A percentile compares a stretch with the other conserved stretches of the same genome.
These are phyloP conservation scores for Eilema depressum DNA, from an alignment of 2,888 invertebrate species.

Conservation along the genomic window DNA sequence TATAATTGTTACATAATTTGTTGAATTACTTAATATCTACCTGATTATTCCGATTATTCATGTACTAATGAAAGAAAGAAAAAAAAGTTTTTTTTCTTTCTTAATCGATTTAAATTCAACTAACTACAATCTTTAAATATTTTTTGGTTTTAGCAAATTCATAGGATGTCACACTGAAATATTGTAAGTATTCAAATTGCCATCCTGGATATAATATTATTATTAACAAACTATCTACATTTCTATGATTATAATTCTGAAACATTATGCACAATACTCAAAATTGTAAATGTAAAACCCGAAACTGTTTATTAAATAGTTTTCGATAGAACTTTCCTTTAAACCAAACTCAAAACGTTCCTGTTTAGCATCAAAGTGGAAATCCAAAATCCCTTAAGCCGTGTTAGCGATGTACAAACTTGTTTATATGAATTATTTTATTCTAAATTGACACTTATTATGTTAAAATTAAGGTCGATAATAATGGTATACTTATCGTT, in stretches of 20 bases:
- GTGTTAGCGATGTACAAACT: slow-evolving; percentile 69
- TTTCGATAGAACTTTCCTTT: slow-evolving; percentile 70
- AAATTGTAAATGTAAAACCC: slow-evolving; percentile 44
- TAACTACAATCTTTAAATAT: too few species aligned
- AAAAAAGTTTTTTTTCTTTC: too few species aligned
- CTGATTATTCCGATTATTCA: not conserved
- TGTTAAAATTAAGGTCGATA: slow-evolving; percentile 37
- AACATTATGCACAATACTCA: slow-evolving; percentile 40
- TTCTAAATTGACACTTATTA: slow-evolving; percentile 47
- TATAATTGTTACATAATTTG: not conserved
- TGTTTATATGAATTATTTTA: slow-evolving; percentile 30
- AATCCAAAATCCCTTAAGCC: slow-evolving; percentile 82
- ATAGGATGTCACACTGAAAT: not conserved
- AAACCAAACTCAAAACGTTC: slow-evolving; percentile 74
- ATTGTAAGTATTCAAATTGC: not conserved
- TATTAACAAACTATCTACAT: not conserved
- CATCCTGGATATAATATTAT: too few species aligned
- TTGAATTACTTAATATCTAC: not conserved
- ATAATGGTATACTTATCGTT: slow-evolving; percentile 42
- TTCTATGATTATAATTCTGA: slow-evolving; percentile 8
- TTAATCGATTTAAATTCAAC: too few species aligned
- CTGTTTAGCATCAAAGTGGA: slow-evolving; percentile 81
- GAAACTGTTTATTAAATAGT: slow-evolving; percentile 70
- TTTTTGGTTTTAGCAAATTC: too few species aligned
- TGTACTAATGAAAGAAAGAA: not conserved